phyloP scores from a whole-genome alignment of 2,888 invertebrate genomes.

The Belgica antarctica region DNA sequence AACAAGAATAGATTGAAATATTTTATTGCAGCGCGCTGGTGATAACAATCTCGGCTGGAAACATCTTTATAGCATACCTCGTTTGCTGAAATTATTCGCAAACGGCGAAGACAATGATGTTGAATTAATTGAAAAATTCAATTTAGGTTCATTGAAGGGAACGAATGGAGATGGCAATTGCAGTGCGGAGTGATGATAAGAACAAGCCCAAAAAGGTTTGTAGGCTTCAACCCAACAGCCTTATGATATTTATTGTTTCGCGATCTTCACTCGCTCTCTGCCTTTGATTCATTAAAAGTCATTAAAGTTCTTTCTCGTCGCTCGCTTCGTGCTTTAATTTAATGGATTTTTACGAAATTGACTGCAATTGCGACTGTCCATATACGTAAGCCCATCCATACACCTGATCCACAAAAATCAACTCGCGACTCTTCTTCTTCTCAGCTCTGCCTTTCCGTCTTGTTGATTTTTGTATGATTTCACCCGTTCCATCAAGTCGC shows the following conservation, averaged over 20 bases:
- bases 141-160: no score
- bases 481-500: slow-evolving; percentile 27
- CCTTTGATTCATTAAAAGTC: slow-evolving; percentile 38
- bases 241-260: slow-evolving; percentile 25
- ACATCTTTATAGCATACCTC: slow-evolving; percentile 32
- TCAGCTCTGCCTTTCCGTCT: slow-evolving; percentile 11
- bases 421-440: not conserved
- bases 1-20: no score
- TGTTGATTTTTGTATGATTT: slow-evolving; percentile 25
- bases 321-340: not conserved
- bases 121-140: slow-evolving; percentile 27
- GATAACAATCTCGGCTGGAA: slow-evolving; percentile 25
- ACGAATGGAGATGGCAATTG: not conserved
- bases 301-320: slow-evolving; percentile 20
- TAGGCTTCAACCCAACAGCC: not conserved
- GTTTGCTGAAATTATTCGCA: no score
- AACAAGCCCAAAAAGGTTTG: slow-evolving; percentile 11
- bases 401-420: not conserved
- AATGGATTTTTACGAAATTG: slow-evolving; percentile 17
- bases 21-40: slow-evolving; percentile 2
- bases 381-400: slow-evolving; percentile 16
- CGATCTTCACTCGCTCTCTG: slow-evolving; percentile 15
- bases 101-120: not conserved
- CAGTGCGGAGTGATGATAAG: not conserved
- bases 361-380: slow-evolving; percentile 15